Conservation (phyloP, 2,113 vertebrate species). For the Tachysurus fulvidraco region DNA sequence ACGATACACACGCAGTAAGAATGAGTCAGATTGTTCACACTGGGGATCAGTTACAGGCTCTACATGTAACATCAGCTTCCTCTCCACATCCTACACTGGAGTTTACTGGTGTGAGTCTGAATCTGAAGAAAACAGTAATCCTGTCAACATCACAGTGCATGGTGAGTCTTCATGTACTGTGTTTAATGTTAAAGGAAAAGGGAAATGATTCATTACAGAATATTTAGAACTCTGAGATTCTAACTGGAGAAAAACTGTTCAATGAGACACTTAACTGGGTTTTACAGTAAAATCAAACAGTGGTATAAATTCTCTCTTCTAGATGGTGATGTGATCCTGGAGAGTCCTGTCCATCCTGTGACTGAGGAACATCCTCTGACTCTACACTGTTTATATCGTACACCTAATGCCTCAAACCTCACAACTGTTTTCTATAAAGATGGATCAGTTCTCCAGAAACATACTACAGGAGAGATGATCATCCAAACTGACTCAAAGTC, state of each 20-base stretch:
- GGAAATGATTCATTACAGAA: neutral
- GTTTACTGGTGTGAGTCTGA: neutral
- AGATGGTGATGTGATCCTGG: too few relatives aligned
- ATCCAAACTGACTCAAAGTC: too few relatives aligned
- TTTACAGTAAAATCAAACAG: too few relatives aligned
- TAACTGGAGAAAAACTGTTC: neutral
- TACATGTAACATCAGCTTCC: neutral
- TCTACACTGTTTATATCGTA: too few relatives aligned
- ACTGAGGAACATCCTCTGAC: too few relatives aligned
- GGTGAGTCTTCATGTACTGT: slow-evolving; percentile 8
- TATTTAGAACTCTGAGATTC: neutral
- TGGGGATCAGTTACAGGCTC: neutral
- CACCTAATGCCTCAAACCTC: too few relatives aligned
- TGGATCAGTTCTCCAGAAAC: too few relatives aligned
- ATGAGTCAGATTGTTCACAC: neutral
- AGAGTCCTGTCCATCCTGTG: too few relatives aligned
- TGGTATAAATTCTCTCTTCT: too few relatives aligned
- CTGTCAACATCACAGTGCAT: slow-evolving; percentile 6
- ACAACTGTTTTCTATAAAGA: too few relatives aligned
- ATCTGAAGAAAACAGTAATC: slow-evolving; percentile 11
- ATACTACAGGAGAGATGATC: too few relatives aligned
- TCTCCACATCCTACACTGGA: neutral
- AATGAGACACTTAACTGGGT: neutral
- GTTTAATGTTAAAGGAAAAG: neutral
- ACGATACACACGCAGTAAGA: neutral